phyloP scores from a whole-genome alignment of 2,113 vertebrate species.

The Australoheros scitulus region DNA sequence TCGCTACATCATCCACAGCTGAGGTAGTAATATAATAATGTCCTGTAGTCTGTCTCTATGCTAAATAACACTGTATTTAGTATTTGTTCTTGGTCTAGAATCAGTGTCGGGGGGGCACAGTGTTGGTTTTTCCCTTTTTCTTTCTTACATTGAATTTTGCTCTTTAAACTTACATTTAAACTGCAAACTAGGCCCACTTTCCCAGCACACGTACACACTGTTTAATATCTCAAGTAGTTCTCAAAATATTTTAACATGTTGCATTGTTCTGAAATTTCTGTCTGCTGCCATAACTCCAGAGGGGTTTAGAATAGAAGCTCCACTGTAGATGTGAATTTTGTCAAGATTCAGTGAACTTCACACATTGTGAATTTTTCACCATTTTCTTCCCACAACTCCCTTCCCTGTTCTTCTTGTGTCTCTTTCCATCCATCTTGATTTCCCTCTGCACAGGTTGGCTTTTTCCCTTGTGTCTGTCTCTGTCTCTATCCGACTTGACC shows the following conservation, averaged over 20 bases:
- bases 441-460: constrained; percentile 26
- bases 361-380: not conserved
- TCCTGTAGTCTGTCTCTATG: too few species aligned
- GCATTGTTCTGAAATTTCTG: constrained; percentile 34
- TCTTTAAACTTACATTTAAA: constrained; percentile 48
- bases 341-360: constrained; percentile 36
- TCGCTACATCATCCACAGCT: too few species aligned
- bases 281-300: not conserved
- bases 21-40: too few species aligned
- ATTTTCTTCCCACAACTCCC: not conserved
- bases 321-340: constrained; percentile 22
- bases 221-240: constrained; percentile 49
- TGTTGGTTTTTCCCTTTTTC: not conserved
- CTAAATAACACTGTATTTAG: too few species aligned
- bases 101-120: not conserved
- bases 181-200: constrained; percentile 46
- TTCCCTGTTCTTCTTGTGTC: constrained; percentile 22
- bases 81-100: not conserved
- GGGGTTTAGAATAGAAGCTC: constrained; percentile 29
- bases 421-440: not conserved
- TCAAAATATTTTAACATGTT: constrained; percentile 47
- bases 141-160: constrained; percentile 20
- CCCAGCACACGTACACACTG: not conserved
- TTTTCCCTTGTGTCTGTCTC: constrained; percentile 26
- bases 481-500: constrained; percentile 28